phyloP scores from a whole-genome alignment of 2,113 vertebrate species.

The Bubalus kerabau region DNA sequence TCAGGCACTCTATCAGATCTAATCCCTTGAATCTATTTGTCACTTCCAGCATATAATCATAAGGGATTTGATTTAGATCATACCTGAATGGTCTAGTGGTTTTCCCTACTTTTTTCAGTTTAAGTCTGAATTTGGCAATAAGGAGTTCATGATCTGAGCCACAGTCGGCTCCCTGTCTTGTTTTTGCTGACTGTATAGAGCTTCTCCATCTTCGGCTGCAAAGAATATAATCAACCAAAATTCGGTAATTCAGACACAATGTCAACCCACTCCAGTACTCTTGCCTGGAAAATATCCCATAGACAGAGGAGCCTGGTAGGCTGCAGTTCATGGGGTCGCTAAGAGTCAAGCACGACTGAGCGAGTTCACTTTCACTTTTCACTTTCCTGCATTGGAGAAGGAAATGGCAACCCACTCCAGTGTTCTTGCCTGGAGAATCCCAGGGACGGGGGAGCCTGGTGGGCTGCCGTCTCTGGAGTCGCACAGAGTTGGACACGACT shows the following conservation, averaged over 20 bases:
- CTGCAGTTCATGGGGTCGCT: no score
- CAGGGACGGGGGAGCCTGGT: no score
- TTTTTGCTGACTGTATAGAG: not conserved
- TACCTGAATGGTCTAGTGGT: not conserved
- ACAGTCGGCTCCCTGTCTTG: not conserved
- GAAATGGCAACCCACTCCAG: no score
- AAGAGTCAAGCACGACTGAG: no score
- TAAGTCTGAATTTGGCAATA: not conserved
- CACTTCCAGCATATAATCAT: not conserved
- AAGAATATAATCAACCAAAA: not conserved
- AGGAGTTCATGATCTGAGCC: not conserved
- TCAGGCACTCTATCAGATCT: not conserved
- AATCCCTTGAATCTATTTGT: not conserved
- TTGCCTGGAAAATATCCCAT: no score
- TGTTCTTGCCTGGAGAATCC: no score
- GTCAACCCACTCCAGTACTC: no score
- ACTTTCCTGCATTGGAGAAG: no score
- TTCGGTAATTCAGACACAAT: not conserved
- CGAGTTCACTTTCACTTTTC: no score
- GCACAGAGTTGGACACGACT: no score
- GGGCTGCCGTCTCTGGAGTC: no score
- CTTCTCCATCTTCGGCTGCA: not conserved
- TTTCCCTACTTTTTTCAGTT: not conserved
- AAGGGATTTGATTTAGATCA: not conserved
- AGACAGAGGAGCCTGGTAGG: no score